Conservation (phyloP, 2,888 invertebrate species). For the Catocala fraxini region DNA sequence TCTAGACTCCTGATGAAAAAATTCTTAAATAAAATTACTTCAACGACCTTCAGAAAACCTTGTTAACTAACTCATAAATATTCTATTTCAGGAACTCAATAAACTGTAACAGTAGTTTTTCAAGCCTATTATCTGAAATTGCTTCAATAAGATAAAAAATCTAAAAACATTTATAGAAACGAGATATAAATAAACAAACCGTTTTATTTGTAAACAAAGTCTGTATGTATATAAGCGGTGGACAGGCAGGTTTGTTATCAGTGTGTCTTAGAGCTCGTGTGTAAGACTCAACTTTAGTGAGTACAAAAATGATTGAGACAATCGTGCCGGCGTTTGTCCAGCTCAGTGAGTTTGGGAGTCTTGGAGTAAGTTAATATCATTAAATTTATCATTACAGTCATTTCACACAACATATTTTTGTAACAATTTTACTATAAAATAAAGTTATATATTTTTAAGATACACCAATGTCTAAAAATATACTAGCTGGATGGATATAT, state of each 20-base stretch:
- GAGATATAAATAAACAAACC: constrained; percentile 21
- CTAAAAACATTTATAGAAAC: constrained; percentile 22
- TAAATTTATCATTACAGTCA: not conserved
- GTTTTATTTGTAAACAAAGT: constrained; percentile 36
- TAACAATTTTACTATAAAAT: not conserved
- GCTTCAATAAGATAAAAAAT: constrained; percentile 23
- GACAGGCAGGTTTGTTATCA: constrained; percentile 36
- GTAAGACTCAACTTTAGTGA: constrained; percentile 24
- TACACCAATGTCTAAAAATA: too few relatives aligned
- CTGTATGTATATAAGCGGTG: constrained; percentile 40
- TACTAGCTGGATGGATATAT: too few relatives aligned
- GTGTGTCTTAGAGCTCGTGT: constrained; percentile 37
- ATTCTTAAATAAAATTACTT: not conserved
- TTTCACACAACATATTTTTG: not conserved
- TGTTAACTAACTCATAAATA: constrained; percentile 12
- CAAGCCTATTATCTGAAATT: constrained; percentile 17
- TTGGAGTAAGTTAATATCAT: constrained; percentile 43
- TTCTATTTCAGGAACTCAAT: constrained; percentile 27
- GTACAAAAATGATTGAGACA: constrained; percentile 41
- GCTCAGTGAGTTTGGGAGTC: constrained; percentile 44
- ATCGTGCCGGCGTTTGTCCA: constrained; percentile 41
- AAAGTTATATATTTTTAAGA: not conserved
- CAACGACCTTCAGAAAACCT: constrained; percentile 7
- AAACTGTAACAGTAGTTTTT: constrained; percentile 29
- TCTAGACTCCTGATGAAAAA: too few relatives aligned